Base-by-base conservation (phyloP, 1,140 invertebrate species). In the Ditylenchus dipsaci region DNA sequence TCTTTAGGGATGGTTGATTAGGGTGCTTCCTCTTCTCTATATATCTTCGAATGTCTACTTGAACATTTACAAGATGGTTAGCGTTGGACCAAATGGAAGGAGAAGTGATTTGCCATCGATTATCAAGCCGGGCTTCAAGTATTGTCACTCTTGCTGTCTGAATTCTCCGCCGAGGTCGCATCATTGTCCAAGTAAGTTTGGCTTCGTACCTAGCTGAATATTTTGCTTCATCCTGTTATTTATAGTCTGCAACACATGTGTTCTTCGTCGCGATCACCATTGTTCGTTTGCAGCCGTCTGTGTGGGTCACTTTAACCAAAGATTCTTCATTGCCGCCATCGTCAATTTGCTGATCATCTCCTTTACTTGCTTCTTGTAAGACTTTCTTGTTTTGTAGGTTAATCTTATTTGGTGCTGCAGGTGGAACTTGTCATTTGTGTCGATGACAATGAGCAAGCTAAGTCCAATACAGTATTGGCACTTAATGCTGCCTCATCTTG, bases 271-370 rank as follows among this genome's bases (percentile, higher is more conserved):
- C 74, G 93, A n/a, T n/a, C n/a, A n/a, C n/a, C n/a, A n/a, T n/a
- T n/a, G n/a, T n/a, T n/a, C n/a, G n/a, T n/a, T n/a, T n/a, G n/a
- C n/a, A n/a, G n/a, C n/a, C n/a, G n/a, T n/a, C n/a, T n/a, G n/a
- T n/a, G n/a, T n/a, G n/a, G 93, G 93, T 0, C 90, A 93, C 80
- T 87, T 87, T 65, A 96, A 96, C 84, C 89, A 91, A 76, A 86
- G 92, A 77, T 95, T 91, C 82, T 96, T 94, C 80, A 85, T 91
- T 1, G 88, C 89, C 77, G 91, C 93, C n/a, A n/a, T n/a, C n/a
- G n/a, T n/a, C n/a, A n/a, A n/a, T n/a, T n/a, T n/a, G n/a, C n/a
- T n/a, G n/a, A n/a, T n/a, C n/a, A n/a, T n/a, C n/a, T n/a, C n/a
- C n/a, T n/a, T n/a, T n/a, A n/a, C n/a, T n/a, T n/a, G n/a, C n/a